Evolutionary conservation across 2,888 invertebrate genomes (phyloP).

Genomic region (Cremastinae sp.): DNA sequence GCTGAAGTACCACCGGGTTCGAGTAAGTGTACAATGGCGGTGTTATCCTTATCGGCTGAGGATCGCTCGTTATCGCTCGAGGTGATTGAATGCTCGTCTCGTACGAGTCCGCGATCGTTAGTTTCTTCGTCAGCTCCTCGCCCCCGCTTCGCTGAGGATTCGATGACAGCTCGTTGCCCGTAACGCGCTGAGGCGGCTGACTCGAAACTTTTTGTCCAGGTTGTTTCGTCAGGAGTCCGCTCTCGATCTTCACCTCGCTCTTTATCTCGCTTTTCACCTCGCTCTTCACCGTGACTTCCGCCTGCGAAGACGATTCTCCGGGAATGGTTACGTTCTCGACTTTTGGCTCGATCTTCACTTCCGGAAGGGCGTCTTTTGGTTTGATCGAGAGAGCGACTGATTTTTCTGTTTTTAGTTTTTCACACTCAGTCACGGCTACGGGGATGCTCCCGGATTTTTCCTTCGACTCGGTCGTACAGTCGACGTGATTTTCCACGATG

Average conservation of each 20-base stretch:
- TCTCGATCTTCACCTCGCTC: background rate
- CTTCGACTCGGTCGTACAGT: background rate
- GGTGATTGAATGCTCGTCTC: constrained; percentile 74
- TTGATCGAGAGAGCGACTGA: background rate
- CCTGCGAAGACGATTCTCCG: too few relatives aligned
- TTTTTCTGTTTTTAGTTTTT: background rate
- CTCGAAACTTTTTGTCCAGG: constrained; percentile 40
- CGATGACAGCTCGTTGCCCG: constrained; percentile 63
- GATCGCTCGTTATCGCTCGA: constrained; percentile 79
- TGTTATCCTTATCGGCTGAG: constrained; percentile 86
- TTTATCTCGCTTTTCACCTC: background rate
- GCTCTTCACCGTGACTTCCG: background rate
- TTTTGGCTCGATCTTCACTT: constrained; percentile 16
- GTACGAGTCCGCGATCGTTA: constrained; percentile 64
- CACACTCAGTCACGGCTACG: background rate
- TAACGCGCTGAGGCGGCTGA: constrained; percentile 63
- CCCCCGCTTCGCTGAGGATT: constrained; percentile 68
- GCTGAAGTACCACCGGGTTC: constrained; percentile 85
- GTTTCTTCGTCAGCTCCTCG: constrained; percentile 75
- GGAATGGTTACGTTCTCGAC: constrained; percentile 1
- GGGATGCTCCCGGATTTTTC: constrained; percentile 9
- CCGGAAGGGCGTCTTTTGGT: background rate
- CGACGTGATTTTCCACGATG: constrained; percentile 47
- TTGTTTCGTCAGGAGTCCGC: constrained; percentile 3
- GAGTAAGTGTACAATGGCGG: constrained; percentile 90